phyloP scores from a whole-genome alignment of 2,888 invertebrate genomes.

The Rhagonycha lutea region DNA sequence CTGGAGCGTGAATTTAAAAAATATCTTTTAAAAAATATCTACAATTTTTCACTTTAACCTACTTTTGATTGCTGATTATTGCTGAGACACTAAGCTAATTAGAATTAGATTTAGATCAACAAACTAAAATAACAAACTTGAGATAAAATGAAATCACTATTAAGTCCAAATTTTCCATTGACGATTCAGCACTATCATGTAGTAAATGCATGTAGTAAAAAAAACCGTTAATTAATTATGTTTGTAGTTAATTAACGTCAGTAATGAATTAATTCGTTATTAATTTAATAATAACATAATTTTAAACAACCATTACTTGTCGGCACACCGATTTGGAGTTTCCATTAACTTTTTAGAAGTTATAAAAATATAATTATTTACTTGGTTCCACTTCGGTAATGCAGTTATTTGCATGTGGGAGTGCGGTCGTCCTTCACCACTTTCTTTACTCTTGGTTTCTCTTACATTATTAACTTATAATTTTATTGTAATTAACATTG shows the following conservation, averaged over 20 bases:
- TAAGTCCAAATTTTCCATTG: not conserved
- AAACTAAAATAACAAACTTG: not conserved
- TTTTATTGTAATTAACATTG: not conserved
- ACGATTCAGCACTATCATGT: not conserved
- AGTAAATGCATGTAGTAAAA: not conserved
- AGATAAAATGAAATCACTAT: not conserved
- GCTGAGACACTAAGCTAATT: no score
- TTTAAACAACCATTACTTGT: not conserved
- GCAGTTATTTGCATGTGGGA: not conserved
- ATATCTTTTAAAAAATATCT: not conserved
- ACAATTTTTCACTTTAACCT: not conserved
- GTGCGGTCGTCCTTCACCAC: not conserved
- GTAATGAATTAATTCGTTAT: no score
- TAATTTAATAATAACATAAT: not conserved
- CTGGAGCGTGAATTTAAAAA: not conserved
- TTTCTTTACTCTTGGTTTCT: not conserved
- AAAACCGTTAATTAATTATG: not conserved
- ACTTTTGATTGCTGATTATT: not conserved
- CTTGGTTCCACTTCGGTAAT: not conserved
- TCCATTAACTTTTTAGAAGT: not conserved
- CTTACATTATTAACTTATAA: not conserved
- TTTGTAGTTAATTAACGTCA: not conserved
- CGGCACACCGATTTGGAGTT: not conserved
- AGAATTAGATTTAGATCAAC: no score
- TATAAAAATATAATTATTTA: not conserved